Base-by-base conservation (phyloP, 2,797 vertebrate genomes). In the Pipistrellus pipistrellus region DNA sequence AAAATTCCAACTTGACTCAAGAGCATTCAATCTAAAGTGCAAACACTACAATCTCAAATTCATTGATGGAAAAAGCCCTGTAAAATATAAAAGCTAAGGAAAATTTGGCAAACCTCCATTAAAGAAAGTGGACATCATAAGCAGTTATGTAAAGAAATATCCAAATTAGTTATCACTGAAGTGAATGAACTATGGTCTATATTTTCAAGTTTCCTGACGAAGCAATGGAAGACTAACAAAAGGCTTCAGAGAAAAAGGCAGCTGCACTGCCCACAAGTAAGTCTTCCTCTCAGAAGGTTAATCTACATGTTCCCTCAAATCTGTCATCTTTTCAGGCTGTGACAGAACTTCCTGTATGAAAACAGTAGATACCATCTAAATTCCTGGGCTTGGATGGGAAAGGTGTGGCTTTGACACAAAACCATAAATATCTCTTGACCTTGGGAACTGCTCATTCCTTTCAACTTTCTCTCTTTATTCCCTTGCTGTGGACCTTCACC, bases 351-450 rank as follows among this genome's bases (percentile, higher is more conserved):
- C 44, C 18, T 8, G 66, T 1, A 32, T 55, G 18, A 55, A 59
- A 90, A 48, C 3, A 66, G 44, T 10, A 69, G 32, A 80, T 10
- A 69, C 41, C 23, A 92, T 48, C 71, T 85, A 75, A 83, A 87
- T 35, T n/a, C 53, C 51, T 90, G 44, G 6, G 32, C 90, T 73
- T 51, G 85, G 66, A 77, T 82, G 46, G 17, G 44, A 88, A 95
- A 71, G 38, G 53, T 85, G 12, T 75, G 89, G 86, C 9, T 75
- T 85, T 64, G 78, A 87, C n/a, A 93, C n/a, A 83, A 55, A 87
- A 90, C 18, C 27, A 3, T 73, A 76, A 35, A 4, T 76, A 27
- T 2, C 9, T 73, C 41, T 68, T 17, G 71, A 32, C 25, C 35
- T 68, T 20, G 57, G 55, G 32, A 85, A 46, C 4, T 64, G 27